Percentiles rank a stretch among this genome's conserved stretches.
phyloP scores from a whole-genome alignment of 1,140 invertebrate genomes.

The Meteorus sp. region DNA sequence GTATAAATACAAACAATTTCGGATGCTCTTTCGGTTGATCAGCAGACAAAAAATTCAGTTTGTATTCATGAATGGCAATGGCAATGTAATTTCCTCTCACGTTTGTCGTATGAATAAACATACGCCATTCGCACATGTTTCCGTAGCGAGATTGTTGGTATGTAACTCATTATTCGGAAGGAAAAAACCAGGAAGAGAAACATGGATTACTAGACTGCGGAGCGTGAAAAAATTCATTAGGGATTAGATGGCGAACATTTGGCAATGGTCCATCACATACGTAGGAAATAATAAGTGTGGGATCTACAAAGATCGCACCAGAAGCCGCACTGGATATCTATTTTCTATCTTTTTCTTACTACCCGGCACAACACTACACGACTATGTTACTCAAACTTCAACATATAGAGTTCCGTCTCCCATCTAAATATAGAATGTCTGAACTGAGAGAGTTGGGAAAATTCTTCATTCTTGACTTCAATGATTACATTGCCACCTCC shows the following conservation, averaged over 20 bases:
- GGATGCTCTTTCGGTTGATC: not conserved
- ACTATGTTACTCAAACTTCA: slow-evolving; percentile 45
- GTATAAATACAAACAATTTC: slow-evolving; percentile 8
- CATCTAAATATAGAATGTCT: slow-evolving; percentile 56
- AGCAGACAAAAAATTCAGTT: too few relatives aligned
- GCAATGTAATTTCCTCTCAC: too few relatives aligned
- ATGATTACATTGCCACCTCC: slow-evolving; percentile 26
- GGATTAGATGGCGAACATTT: slow-evolving; percentile 36
- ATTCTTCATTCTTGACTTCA: slow-evolving; percentile 45
- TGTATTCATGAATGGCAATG: too few relatives aligned
- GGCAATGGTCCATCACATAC: slow-evolving; percentile 29
- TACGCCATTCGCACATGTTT: too few relatives aligned
- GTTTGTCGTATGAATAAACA: too few relatives aligned
- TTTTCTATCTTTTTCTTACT: too few relatives aligned
- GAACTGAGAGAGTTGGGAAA: slow-evolving; percentile 59
- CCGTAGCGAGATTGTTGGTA: too few relatives aligned
- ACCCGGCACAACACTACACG: slow-evolving; percentile 44
- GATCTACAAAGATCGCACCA: slow-evolving; percentile 45
- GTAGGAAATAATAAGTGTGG: slow-evolving; percentile 41
- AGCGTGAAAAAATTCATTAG: slow-evolving; percentile 22
- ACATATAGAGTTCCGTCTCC: slow-evolving; percentile 45
- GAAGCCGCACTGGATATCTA: slow-evolving; percentile 31
- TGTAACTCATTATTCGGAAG: too few relatives aligned
- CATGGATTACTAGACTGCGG: slow-evolving; percentile 3
- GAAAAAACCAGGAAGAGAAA: slow-evolving; percentile 1